phyloP scores from a whole-genome alignment of 2,888 invertebrate species.

The Synergus gifuensis region DNA sequence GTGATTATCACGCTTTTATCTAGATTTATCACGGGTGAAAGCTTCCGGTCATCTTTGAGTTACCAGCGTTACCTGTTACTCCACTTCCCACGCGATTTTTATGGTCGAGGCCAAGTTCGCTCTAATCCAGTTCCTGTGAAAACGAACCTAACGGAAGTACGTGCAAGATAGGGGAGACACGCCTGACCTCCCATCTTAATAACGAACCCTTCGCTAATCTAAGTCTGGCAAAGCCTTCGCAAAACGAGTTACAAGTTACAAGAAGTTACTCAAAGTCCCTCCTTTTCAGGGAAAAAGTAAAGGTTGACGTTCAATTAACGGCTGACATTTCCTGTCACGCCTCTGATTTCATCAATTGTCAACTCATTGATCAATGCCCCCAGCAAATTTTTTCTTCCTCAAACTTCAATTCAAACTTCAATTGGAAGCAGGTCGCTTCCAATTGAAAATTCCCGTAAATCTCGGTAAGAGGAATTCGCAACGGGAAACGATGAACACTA shows the following conservation, averaged over 20 bases:
- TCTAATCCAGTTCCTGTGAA: slow-evolving; percentile 73
- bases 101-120: slow-evolving; percentile 61
- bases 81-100: slow-evolving; percentile 65
- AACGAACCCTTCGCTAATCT: slow-evolving; percentile 50
- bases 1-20: slow-evolving; percentile 26
- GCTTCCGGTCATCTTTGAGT: slow-evolving; percentile 20
- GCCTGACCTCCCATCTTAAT: slow-evolving; percentile 72
- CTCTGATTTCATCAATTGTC: slow-evolving; percentile 25
- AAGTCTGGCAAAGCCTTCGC: neutral
- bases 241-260: slow-evolving; percentile 51
- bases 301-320: slow-evolving; percentile 5
- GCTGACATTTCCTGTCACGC: slow-evolving; percentile 35
- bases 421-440: neutral
- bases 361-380: slow-evolving; percentile 4
- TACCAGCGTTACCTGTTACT: neutral
- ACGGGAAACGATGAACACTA: neutral
- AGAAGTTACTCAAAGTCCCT: slow-evolving; percentile 30
- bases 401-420: neutral
- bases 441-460: neutral
- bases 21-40: slow-evolving; percentile 31
- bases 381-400: slow-evolving; percentile 37
- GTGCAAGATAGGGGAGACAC: slow-evolving; percentile 65
- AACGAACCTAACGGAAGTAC: slow-evolving; percentile 71
- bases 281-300: slow-evolving; percentile 46
- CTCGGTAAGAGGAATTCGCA: neutral